phyloP scores from a whole-genome alignment of 2,797 vertebrate genomes.

The Alosa sapidissima region DNA sequence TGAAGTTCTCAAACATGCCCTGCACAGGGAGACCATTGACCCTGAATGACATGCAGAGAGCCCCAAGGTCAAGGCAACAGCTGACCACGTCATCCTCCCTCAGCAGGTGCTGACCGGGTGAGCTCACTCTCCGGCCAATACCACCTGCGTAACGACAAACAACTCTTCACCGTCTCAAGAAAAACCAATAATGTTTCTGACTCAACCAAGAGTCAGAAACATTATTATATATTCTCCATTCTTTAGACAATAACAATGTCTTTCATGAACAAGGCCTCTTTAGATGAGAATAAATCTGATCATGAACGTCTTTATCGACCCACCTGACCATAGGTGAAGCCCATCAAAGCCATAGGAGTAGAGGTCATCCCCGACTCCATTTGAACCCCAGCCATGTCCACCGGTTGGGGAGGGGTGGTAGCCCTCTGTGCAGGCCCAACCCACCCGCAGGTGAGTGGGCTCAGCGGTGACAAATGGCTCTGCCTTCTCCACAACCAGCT shows the following conservation, averaged over 20 bases:
- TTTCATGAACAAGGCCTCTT: not conserved
- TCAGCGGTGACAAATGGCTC: conserved; percentile 88
- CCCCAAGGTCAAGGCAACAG: conserved; percentile 89
- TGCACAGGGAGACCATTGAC: conserved; percentile 95
- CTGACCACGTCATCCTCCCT: conserved; percentile 89
- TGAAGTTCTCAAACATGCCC: conserved; percentile 97
- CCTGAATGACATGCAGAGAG: conserved; percentile 89
- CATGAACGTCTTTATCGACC: conserved; percentile 13
- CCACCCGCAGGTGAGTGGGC: conserved; percentile 89
- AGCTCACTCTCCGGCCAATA: conserved; percentile 86
- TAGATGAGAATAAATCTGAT: not conserved
- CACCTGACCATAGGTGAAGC: conserved; percentile 94
- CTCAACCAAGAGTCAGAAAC: not conserved
- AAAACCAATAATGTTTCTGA: not conserved
- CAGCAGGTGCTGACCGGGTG: conserved; percentile 84
- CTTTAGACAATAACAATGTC: not conserved
- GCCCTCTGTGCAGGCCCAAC: conserved; percentile 88
- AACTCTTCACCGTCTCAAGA: not conserved
- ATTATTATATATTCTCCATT: not conserved
- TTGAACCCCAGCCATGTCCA: conserved; percentile 88
- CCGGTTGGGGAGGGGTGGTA: conserved; percentile 86
- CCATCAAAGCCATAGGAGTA: conserved; percentile 94
- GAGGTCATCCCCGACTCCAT: conserved; percentile 90
- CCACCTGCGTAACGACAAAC: conserved; percentile 71
- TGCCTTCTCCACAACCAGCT: conserved; percentile 86